Evolutionary conservation across 2,797 vertebrate species (phyloP), one percentile per base, ranked within the genome.

Genomic region (Chaunax sp.): DNA sequence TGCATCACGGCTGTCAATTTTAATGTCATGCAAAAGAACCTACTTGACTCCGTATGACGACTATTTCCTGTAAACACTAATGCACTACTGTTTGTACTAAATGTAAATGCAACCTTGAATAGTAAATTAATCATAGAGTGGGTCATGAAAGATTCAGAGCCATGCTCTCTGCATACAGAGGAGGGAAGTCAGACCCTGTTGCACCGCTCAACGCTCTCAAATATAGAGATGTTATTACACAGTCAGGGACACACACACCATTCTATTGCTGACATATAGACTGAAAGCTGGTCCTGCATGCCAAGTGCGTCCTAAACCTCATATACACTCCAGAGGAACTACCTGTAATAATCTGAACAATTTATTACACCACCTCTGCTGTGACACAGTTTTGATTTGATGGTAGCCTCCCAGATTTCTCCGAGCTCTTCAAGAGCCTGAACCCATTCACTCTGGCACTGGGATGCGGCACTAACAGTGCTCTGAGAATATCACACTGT

Each of bases 331-430:
- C 26, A 60, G 63, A 75, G 78, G 74, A 76, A 80, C 72, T 78
- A 77, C 64, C 58, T 75, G 77, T 78, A 72, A 87, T 80, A 75
- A 82, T 83, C 61, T 14, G 0, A 41, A 66, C 56, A 46, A 62
- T 86, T 82, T 80, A 86, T 81, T 62, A 59, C 79, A 58, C 49
- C 20, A 26, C 55, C 75, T 77, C 83, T 79, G 61, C 77, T 51
- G 46, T 78, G 81, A 77, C 80, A 82, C 76, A 76, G 51, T 86
- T 85, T 71, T 88, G 72, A 67, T 82, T 89, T 67, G 43, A 86
- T 89, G 80, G 82, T 75, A 14, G 60, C 78, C 26, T 69, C 70
- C 75, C 89, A 87, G 72, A 78, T 60, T 75, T 78, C 82, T 76
- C 61, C 61, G 71, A 50, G 68, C 80, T 69, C 78, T 82, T 66